Conservation (phyloP, 2,797 vertebrate species). For the Bradypus variegatus region DNA sequence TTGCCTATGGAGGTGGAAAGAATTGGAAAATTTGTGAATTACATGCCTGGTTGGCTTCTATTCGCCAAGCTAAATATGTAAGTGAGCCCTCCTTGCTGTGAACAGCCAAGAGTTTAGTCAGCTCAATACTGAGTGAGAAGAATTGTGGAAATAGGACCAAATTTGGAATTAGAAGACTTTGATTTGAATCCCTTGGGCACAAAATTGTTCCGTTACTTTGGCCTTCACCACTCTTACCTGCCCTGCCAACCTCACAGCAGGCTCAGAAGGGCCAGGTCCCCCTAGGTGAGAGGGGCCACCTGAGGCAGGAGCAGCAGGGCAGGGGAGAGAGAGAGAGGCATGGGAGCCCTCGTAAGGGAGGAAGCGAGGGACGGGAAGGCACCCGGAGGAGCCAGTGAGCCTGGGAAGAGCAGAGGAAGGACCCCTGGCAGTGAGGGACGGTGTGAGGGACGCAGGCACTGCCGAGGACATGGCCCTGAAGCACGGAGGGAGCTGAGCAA, state of each 20-base stretch:
- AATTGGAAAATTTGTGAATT: neutral
- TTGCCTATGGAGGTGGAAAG: neutral
- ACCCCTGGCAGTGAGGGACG: neutral
- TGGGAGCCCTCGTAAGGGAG: neutral
- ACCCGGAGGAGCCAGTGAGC: neutral
- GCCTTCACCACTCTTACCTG: neutral
- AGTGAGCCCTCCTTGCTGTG: neutral
- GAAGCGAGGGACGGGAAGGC: neutral
- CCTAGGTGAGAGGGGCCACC: fast-evolving
- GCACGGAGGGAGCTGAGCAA: neutral
- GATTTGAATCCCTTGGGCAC: neutral
- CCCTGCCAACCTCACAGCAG: neutral
- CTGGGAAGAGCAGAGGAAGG: neutral
- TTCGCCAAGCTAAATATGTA: neutral
- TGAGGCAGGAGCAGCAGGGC: neutral
- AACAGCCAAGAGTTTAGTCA: neutral
- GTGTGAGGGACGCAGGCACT: neutral
- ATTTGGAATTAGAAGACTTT: neutral
- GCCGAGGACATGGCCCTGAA: neutral
- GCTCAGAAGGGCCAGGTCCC: neutral
- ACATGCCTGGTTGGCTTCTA: neutral
- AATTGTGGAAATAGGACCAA: neutral
- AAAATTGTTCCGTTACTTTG: neutral
- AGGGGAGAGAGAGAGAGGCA: neutral
- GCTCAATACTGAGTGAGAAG: neutral